A percentile compares a stretch with the other conserved stretches of the same genome.
Evolutionary conservation across 2,113 vertebrate genomes (phyloP).

Genomic region (Paratilapia polleni): DNA sequence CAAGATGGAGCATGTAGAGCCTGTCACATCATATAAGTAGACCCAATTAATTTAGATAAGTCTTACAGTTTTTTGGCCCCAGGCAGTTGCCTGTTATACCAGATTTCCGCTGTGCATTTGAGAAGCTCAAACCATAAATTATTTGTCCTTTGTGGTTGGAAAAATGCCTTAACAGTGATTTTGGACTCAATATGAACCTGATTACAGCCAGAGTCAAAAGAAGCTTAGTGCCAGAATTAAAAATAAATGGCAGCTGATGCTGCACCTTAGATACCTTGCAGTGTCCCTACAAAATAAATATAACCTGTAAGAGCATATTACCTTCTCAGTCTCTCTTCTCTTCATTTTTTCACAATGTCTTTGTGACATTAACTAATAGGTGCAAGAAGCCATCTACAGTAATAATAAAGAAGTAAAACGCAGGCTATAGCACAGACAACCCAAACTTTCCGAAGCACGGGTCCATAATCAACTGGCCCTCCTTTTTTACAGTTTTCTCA

Average conservation of each 20-base stretch:
- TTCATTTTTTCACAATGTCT: neutral
- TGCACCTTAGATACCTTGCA: neutral
- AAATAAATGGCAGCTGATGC: neutral
- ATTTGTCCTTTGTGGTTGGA: neutral
- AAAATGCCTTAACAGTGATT: neutral
- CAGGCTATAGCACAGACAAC: too few relatives aligned
- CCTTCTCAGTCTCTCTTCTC: accelerated
- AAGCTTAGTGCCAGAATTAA: neutral
- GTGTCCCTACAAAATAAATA: neutral
- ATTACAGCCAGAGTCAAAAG: neutral
- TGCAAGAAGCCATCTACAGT: neutral
- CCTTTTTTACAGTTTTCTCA: too few relatives aligned
- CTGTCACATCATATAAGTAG: neutral
- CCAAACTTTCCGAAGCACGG: too few relatives aligned
- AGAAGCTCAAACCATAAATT: neutral
- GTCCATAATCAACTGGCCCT: too few relatives aligned
- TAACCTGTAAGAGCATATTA: neutral
- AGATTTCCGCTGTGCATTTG: neutral
- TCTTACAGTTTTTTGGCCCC: neutral
- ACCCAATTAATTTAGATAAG: neutral
- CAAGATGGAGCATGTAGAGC: neutral
- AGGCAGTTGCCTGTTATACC: neutral
- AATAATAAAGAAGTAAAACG: neutral
- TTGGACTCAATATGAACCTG: neutral
- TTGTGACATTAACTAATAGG: neutral